These are phyloP conservation scores for Agrotis puta DNA, from an alignment of 2,888 invertebrate genomes.

Conservation along the genomic window DNA sequence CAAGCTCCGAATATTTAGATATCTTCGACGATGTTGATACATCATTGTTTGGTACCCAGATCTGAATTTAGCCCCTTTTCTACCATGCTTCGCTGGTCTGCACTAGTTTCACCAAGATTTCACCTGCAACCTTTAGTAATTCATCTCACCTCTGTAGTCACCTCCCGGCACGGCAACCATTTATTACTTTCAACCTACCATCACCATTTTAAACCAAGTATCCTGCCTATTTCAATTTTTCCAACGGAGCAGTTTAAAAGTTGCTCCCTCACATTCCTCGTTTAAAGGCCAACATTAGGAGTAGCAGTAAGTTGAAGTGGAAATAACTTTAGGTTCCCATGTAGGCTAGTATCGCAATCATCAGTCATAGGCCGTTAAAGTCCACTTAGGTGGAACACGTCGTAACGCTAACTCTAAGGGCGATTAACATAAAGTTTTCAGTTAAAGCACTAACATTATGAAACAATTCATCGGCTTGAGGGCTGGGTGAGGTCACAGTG, in stretches of 20 bases:
- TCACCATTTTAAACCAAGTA: neutral
- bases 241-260: neutral
- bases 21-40: no score
- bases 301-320: conserved; percentile 11
- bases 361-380: conserved; percentile 64
- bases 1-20: no score
- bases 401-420: conserved; percentile 61
- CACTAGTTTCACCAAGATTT: neutral
- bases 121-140: neutral
- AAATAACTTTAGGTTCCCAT: conserved; percentile 29
- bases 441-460: conserved; percentile 69
- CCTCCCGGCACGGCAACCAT: neutral
- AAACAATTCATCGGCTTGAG: conserved; percentile 69
- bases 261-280: neutral
- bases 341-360: conserved; percentile 43
- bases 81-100: neutral
- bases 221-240: neutral
- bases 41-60: no score
- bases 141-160: neutral
- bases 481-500: conserved; percentile 31
- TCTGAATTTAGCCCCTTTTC: no score
- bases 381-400: conserved; percentile 63
- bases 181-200: neutral
- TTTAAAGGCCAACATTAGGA: neutral
- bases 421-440: conserved; percentile 72